Base-by-base conservation (phyloP, 1,140 invertebrate species). In the Temnothorax curvispinosus region DNA sequence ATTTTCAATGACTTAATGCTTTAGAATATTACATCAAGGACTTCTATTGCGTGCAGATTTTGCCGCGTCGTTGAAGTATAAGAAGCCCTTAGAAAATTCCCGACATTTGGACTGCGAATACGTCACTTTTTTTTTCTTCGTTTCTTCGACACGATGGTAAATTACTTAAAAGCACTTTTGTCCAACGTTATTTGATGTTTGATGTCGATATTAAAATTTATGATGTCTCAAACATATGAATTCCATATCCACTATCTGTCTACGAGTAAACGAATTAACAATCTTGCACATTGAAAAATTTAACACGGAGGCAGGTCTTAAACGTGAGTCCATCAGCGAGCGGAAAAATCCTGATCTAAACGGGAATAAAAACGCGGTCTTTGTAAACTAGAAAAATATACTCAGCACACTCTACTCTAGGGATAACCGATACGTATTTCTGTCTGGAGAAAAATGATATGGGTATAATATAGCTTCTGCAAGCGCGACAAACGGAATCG, bases 321-420 rank as follows among this genome's bases (percentile, higher is more conserved):
- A 27, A 41, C 13, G 47, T 47, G 35, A 67, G 13, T 52, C 52
- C 38, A n/a, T 41, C 64, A 18, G 13, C n/a, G 47, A 80, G 32
- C 44, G 32, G 18, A n/a, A 77, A 27, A 62, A 38, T 80, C n/a
- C 77, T 52, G 47, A 54, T 69, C 35, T 11, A 78, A 78, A 52
- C n/a, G 38, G 38, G 44, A 80, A 69, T 80, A 52, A 67, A 80
- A 69, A 69, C 47, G 32, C 32, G 76, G 44, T 47, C 18, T 67
- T 54, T 7, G 27, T 38, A 69, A 80, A 80, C 50, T 78, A 78
- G 58, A 78, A 78, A 78, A 78, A 78, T 78, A 78, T 78, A 78
- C 60, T 78, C 44, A 18, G 3, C 41, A 35, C 58, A 64, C 27
- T 38, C 13, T 65, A 64, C 41, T 65, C 76, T 38, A 60, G 21